phyloP scores from a whole-genome alignment of 2,888 invertebrate species.

The Stictocephala bisonia region DNA sequence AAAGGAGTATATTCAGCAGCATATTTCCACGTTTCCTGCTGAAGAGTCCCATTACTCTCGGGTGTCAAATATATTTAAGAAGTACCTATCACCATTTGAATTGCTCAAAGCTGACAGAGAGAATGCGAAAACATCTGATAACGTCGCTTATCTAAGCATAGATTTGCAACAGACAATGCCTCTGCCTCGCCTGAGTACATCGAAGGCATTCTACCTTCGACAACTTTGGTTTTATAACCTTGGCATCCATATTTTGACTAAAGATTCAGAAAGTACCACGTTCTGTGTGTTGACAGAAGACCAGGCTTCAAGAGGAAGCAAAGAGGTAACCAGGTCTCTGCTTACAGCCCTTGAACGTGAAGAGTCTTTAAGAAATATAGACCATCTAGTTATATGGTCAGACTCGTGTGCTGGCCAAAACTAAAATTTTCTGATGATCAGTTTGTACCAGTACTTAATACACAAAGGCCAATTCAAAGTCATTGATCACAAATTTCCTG shows the following conservation, averaged over 20 bases:
- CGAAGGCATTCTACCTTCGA: conserved; percentile 53
- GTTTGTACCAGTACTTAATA: conserved; percentile 51
- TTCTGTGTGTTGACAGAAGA: conserved; percentile 55
- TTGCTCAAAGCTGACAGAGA: too few relatives aligned
- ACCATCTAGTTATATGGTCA: conserved; percentile 57
- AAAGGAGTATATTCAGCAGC: too few relatives aligned
- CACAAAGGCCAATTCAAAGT: conserved; percentile 58
- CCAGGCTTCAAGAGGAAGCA: conserved; percentile 48
- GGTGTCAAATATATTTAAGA: too few relatives aligned
- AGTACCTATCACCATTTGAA: too few relatives aligned
- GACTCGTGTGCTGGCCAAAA: conserved; percentile 50
- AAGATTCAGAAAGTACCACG: conserved; percentile 33
- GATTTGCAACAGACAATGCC: too few relatives aligned
- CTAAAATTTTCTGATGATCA: conserved; percentile 39
- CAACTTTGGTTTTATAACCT: conserved; percentile 51
- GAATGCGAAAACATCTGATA: too few relatives aligned
- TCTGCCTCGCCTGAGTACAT: too few relatives aligned
- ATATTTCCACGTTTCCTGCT: too few relatives aligned
- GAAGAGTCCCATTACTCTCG: too few relatives aligned
- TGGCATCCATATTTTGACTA: conserved; percentile 49
- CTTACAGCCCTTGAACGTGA: conserved; percentile 43
- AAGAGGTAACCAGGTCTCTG: conserved; percentile 48
- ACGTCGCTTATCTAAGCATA: too few relatives aligned
- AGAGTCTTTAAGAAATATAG: conserved; percentile 31
- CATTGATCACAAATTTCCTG: conserved; percentile 62